Evolutionary conservation across 2,797 vertebrate genomes (phyloP).

Genomic region (Apogon talboti): DNA sequence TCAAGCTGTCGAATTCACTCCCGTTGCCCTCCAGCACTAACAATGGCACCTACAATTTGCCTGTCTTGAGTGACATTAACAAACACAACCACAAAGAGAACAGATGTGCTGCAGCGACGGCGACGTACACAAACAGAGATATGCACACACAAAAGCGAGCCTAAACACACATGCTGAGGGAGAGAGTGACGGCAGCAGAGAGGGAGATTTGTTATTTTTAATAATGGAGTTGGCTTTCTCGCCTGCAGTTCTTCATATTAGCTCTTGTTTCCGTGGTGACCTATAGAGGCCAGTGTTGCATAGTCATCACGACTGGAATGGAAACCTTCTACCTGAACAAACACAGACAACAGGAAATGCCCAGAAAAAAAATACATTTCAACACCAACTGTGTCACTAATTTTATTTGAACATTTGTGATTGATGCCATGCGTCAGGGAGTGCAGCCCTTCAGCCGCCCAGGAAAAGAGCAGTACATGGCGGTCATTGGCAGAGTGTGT

Average conservation of each 20-base stretch:
- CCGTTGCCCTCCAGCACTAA: conserved; percentile 71
- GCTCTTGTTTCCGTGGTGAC: conserved; percentile 37
- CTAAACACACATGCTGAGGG: conserved; percentile 7
- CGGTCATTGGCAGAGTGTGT: conserved; percentile 38
- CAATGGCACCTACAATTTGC: conserved; percentile 81
- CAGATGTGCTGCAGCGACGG: conserved; percentile 46
- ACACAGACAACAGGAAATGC: conserved; percentile 26
- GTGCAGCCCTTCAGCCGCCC: conserved; percentile 37
- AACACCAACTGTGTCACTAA: conserved; percentile 55
- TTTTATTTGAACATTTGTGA: conserved; percentile 60
- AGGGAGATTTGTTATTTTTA: conserved; percentile 36
- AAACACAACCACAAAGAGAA: conserved; percentile 66
- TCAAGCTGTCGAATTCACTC: conserved; percentile 79
- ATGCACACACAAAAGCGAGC: conserved; percentile 18
- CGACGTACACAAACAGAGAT: conserved; percentile 54
- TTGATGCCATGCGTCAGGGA: conserved; percentile 52
- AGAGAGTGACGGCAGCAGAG: conserved; percentile 18
- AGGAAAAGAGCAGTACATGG: conserved; percentile 54
- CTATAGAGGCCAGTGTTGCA: conserved; percentile 77
- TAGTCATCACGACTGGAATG: conserved; percentile 24
- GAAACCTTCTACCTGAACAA: conserved; percentile 27
- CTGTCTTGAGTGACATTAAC: conserved; percentile 77
- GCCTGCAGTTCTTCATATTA: conserved; percentile 9
- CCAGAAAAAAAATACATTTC: conserved; percentile 38
- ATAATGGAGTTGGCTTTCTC: conserved; percentile 24